A percentile compares a stretch with the other conserved stretches of the same genome.
Evolutionary conservation across 2,888 invertebrate genomes (phyloP).

Genomic region (Drosophila kanekoi): DNA sequence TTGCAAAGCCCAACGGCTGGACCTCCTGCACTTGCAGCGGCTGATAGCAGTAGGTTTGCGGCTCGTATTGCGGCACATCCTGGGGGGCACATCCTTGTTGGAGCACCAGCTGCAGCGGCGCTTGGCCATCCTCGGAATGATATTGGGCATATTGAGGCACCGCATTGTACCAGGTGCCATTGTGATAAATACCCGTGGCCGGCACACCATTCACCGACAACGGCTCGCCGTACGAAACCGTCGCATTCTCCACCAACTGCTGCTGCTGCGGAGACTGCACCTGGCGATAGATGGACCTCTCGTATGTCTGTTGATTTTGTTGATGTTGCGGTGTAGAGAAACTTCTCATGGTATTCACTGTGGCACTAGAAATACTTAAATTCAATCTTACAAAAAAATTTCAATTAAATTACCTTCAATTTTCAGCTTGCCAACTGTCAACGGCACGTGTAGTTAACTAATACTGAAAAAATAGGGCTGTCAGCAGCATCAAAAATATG

Average conservation of each 20-base stretch:
- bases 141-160: neutral
- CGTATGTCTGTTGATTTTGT: neutral
- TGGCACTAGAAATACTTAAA: neutral
- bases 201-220: neutral
- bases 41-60: neutral
- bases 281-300: neutral
- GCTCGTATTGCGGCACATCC: neutral
- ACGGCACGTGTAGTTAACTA: neutral
- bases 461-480: neutral
- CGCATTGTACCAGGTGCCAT: slow-evolving; percentile 26
- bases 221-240: neutral
- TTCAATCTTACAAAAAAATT: neutral
- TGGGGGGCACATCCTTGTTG: neutral
- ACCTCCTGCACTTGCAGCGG: neutral
- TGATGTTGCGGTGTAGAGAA: neutral
- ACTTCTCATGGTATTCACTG: neutral
- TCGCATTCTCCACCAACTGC: neutral
- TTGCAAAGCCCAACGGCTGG: neutral
- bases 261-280: neutral
- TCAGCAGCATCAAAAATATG: neutral
- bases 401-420: neutral
- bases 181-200: slow-evolving; percentile 10
- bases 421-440: neutral
- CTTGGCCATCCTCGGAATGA: neutral
- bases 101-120: neutral